phyloP scores from a whole-genome alignment of 2,888 invertebrate species.

The Megalurothrips usitatus region DNA sequence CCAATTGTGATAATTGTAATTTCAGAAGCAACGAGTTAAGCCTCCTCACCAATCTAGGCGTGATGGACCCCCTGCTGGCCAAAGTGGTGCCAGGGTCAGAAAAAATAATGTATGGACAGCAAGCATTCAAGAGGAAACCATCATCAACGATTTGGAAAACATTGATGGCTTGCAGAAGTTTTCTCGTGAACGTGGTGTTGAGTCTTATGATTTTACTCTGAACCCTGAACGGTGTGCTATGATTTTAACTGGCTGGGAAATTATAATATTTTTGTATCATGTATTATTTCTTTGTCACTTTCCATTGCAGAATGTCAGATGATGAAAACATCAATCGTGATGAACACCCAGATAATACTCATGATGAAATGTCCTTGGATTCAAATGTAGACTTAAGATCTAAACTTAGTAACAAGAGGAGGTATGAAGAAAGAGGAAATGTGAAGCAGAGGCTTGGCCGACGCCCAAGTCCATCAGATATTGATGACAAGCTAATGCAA shows the following conservation, averaged over 20 bases:
- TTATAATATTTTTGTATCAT: no score
- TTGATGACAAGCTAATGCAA: not conserved
- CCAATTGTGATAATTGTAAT: not conserved
- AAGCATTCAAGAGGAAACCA: not conserved
- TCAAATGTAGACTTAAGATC: not conserved
- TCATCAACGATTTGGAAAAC: conserved; percentile 6
- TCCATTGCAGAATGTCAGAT: not conserved
- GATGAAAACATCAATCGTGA: not conserved
- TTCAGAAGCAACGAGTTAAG: not conserved
- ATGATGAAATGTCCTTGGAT: conserved; percentile 7
- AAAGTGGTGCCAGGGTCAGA: not conserved
- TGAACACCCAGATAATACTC: not conserved
- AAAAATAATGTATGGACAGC: conserved; percentile 11
- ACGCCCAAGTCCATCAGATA: not conserved
- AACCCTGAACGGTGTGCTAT: not conserved
- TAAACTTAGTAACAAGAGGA: not conserved
- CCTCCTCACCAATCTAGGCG: conserved; percentile 1
- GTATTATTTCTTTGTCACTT: not conserved
- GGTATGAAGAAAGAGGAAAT: not conserved
- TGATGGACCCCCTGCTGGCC: not conserved
- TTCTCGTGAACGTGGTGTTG: conserved; percentile 9
- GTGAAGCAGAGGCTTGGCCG: not conserved
- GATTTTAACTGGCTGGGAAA: no score
- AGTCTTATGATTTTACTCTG: conserved; percentile 6
- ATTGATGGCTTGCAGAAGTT: conserved; percentile 3